phyloP scores from a whole-genome alignment of 2,888 invertebrate genomes.

The Drosophila recens region DNA sequence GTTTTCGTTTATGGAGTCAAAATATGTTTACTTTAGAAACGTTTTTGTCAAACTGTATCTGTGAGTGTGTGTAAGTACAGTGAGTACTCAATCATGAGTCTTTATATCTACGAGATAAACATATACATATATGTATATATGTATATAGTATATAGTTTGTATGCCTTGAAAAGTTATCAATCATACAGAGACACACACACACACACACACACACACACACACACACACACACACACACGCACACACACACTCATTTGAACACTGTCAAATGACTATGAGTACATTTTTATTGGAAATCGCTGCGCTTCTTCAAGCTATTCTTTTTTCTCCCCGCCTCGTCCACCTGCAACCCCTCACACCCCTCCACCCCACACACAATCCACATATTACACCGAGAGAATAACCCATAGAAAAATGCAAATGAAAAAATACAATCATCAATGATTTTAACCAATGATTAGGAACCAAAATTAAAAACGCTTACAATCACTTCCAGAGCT shows the following conservation, averaged over 20 bases:
- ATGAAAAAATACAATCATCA: too few species aligned
- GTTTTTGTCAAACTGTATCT: slow-evolving; percentile 12
- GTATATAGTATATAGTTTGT: slow-evolving; percentile 6
- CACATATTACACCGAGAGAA: neutral
- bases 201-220: slow-evolving; percentile 30
- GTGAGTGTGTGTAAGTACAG: neutral
- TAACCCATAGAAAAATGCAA: too few species aligned
- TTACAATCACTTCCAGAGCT: too few species aligned
- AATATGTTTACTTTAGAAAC: neutral
- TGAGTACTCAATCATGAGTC: neutral
- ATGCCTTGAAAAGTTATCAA: slow-evolving; percentile 44
- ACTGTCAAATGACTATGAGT: slow-evolving; percentile 67
- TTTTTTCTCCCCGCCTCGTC: neutral
- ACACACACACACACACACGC: slow-evolving; percentile 25
- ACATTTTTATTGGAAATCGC: slow-evolving; percentile 73
- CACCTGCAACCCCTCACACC: neutral
- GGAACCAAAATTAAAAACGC: too few species aligned
- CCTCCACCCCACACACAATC: neutral
- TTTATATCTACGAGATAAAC: neutral
- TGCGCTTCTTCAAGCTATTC: slow-evolving; percentile 14
- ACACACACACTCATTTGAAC: slow-evolving; percentile 22
- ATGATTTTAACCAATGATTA: too few species aligned
- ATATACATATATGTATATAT: neutral
- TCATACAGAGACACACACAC: slow-evolving; percentile 21
- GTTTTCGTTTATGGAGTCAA: neutral